Conservation (phyloP, 2,113 vertebrate species). For the Stegostoma tigrinum region DNA sequence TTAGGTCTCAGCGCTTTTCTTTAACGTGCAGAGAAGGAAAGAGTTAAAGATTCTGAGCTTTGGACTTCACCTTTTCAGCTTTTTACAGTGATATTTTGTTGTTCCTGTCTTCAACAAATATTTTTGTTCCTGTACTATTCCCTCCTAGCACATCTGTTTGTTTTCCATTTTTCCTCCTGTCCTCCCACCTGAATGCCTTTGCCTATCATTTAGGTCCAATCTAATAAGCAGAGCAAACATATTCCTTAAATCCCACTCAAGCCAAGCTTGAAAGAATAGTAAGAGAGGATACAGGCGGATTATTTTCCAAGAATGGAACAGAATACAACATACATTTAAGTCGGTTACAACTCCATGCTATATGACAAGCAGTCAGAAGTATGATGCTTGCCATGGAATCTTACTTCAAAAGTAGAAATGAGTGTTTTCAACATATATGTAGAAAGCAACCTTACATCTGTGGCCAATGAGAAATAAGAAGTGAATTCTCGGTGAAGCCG, state of each 20-base stretch:
- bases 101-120: background rate
- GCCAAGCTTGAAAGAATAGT: background rate
- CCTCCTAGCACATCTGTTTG: background rate
- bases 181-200: background rate
- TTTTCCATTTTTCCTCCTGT: background rate
- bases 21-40: background rate
- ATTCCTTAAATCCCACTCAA: background rate
- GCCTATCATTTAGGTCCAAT: background rate
- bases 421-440: background rate
- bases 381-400: background rate
- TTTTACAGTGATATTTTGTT: background rate
- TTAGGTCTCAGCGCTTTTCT: background rate
- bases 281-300: background rate
- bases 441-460: background rate
- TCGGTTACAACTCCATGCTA: background rate
- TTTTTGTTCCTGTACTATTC: background rate
- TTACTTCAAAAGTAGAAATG: background rate
- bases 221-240: background rate
- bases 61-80: background rate
- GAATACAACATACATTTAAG: background rate
- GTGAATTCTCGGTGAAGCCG: background rate
- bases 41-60: too few species aligned
- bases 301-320: background rate
- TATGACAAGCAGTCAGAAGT: background rate
- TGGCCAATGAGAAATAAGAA: background rate